Base-by-base conservation (phyloP, 2,797 vertebrate species). In the Periparus ater region DNA sequence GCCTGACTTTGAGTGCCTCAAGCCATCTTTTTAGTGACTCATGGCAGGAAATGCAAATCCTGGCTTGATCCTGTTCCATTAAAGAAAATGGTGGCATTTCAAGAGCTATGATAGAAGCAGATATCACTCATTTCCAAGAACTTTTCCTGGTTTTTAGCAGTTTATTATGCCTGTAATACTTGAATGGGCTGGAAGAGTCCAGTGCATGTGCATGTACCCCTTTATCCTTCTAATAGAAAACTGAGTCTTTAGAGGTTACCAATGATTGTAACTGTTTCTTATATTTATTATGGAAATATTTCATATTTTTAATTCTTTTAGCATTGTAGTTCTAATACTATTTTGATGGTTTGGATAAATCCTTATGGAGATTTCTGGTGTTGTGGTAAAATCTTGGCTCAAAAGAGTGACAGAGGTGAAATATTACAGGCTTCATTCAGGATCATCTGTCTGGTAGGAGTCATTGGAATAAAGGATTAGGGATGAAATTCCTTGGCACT, bases 161-260 rank as follows among this genome's bases (percentile, higher is more conserved):
- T 34, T 68, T 13, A 22, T 62, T 63, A 60, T 3, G 4, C 10
- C 65, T 83, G 18, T 29, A 60, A 45, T 30, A 26, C 26, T 82
- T 3, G 5, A 89, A 70, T 30, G 18, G 57, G 50, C 14, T 42
- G 13, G 25, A 79, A 60, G 26, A 66, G 2, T 25, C 53, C 38
- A 23, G 18, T 19, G 18, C 16, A 48, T 0, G 1, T 60, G 10
- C 19, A 48, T 2, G 5, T n/a, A 26, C 9, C 3, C 1, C 11
- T 74, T 47, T 18, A 44, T 25, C 11, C 27, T 58, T 45, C 54
- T 29, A 27, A 65, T 1, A 60, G 17, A 63, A 79, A 60, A 51
- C 4, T 42, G 3, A 3, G 6, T 50, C 54, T 78, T 61, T 38
- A 72, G 45, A 81, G 3, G 11, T 54, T 85, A 15, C 12, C 13